Conservation (phyloP, 92 coral and sea anemone genomes). For the Porites divaricata region DNA sequence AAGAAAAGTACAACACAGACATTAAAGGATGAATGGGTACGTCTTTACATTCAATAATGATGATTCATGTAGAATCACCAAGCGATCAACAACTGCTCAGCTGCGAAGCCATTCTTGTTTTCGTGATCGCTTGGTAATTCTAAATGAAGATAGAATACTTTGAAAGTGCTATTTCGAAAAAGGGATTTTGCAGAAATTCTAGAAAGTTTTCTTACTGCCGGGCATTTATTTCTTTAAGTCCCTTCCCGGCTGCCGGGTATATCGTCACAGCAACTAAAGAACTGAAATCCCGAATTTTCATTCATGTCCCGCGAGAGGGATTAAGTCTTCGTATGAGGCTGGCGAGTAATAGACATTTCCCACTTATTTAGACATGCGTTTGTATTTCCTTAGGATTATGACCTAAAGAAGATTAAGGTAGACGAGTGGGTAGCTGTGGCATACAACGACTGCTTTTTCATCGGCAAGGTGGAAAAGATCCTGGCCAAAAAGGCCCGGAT, state of each 20-base stretch:
- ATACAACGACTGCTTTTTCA: background rate
- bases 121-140: no score
- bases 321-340: background rate
- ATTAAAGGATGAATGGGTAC: background rate
- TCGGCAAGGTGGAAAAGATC: background rate
- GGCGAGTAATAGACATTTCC: no score
- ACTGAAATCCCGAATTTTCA: background rate
- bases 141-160: no score
- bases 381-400: conserved; percentile 8
- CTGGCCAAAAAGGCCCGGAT: background rate
- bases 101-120: no score
- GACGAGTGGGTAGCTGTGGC: conserved; percentile 11
- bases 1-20: background rate
- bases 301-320: background rate
- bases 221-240: no score
- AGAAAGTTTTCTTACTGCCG: no score
- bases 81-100: background rate
- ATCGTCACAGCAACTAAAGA: no score
- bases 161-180: no score
- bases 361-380: background rate
- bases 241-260: no score
- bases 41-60: background rate
- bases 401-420: background rate
- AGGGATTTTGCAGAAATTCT: no score
- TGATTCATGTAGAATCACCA: background rate